Evolutionary conservation across 2,113 vertebrate genomes (phyloP), one percentile per base, ranked within the genome.

Genomic region (Plestiodon gilberti): DNA sequence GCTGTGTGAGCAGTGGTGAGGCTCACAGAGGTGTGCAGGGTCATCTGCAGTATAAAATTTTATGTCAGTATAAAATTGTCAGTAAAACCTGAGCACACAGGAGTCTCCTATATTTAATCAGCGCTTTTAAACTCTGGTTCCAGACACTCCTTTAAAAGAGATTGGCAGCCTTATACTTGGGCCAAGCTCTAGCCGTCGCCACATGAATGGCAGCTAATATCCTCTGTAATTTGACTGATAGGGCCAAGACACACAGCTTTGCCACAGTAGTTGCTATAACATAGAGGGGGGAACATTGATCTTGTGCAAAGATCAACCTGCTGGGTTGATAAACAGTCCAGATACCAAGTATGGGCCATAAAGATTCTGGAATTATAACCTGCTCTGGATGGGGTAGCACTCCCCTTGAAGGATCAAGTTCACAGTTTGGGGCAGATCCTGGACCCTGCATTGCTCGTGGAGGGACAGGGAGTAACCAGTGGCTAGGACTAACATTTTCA

Each of bases 51-150:
- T 78, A 43, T 87, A 81, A 85, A 87, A 65, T 4, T 89, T 92
- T 15, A 85, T 85, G 78, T 23, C 82, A 76, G 62, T 87, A 87
- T 71, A 87, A 88, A 94, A 89, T 1, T 25, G 75, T 5, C 0
- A 0, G 9, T 83, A 88, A 90, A 90, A 86, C 65, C 33, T 0
- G 28, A 67, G 67, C 30, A 69, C 84, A 71, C 73, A 84, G 69
- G n/a, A 5, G 78, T 67, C 57, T 55, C 10, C 0, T 0, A 0
- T 73, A 38, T 80, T 87, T 80, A 84, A 57, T 83, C 22, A 83
- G 83, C 48, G 59, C 52, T 90, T 89, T 90, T 48, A 82, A 91
- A 81, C 30, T 35, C 70, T 62, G 35, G 77, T 80, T 82, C 82
- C 48, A 65, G 55, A 89, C 0, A 78, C n/a, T 3, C 20, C 61